phyloP scores from a whole-genome alignment of 2,113 vertebrate species.

The Struthio camelus region DNA sequence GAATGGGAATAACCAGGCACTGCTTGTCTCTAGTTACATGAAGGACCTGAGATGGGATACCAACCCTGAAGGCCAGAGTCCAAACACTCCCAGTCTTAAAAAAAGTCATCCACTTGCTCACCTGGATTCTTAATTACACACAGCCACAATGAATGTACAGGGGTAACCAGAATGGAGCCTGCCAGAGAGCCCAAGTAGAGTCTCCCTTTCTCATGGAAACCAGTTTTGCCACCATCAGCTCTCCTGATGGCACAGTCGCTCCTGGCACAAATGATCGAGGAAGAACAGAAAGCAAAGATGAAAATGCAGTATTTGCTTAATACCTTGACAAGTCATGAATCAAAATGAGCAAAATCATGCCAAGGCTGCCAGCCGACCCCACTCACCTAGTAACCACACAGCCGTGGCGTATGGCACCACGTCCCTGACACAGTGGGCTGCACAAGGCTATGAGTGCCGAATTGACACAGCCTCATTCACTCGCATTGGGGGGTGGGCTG shows the following conservation, averaged over 20 bases:
- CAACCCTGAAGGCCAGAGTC: background rate
- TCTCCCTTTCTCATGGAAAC: background rate
- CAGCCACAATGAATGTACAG: background rate
- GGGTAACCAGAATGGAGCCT: background rate
- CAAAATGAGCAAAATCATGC: slow-evolving; percentile 70
- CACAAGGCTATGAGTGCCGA: background rate
- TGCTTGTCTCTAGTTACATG: background rate
- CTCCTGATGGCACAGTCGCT: slow-evolving; percentile 34
- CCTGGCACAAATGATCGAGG: slow-evolving; percentile 56
- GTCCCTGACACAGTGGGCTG: background rate
- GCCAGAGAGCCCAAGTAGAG: background rate
- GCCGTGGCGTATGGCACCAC: background rate
- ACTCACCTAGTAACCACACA: slow-evolving; percentile 48
- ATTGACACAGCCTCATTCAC: background rate
- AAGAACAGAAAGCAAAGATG: slow-evolving; percentile 55
- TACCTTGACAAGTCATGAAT: slow-evolving; percentile 76
- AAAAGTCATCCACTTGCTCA: background rate
- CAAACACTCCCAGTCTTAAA: background rate
- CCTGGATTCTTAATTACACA: background rate
- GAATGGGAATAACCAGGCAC: background rate
- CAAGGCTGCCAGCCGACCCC: slow-evolving; percentile 59
- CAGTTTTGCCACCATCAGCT: background rate
- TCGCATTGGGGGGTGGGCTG: background rate
- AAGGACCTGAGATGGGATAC: background rate
- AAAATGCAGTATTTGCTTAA: slow-evolving; percentile 77